Conservation (phyloP, 2,797 vertebrate species). For the Anisognathus igniventris region DNA sequence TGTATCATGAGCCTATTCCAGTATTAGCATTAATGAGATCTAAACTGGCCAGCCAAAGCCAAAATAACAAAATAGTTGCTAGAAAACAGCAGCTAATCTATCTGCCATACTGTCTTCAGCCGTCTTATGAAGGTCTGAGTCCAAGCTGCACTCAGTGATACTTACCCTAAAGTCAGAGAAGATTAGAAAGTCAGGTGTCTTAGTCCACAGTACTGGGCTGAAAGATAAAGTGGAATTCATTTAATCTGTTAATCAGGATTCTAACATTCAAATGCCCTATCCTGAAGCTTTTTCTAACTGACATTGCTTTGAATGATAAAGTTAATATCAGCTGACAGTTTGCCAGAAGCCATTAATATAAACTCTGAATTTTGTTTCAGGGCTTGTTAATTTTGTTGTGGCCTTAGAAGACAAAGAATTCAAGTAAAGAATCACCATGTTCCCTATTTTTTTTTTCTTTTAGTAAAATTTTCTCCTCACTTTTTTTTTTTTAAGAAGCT, state of each 20-base stretch:
- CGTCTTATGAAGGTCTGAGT: neutral
- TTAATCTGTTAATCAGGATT: constrained; percentile 64
- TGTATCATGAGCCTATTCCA: neutral
- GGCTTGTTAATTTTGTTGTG: constrained; percentile 68
- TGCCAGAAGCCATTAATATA: constrained; percentile 70
- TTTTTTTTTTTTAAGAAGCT: neutral
- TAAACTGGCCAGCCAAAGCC: constrained; percentile 23
- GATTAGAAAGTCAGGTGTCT: constrained; percentile 48
- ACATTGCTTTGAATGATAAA: constrained; percentile 63
- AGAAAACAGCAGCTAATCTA: constrained; percentile 34
- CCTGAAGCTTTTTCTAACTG: constrained; percentile 58
- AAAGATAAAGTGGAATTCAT: constrained; percentile 63
- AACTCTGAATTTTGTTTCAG: constrained; percentile 60
- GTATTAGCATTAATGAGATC: constrained; percentile 39
- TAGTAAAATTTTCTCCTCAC: neutral
- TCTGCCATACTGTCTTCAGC: constrained; percentile 12
- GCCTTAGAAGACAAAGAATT: constrained; percentile 52
- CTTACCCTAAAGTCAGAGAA: constrained; percentile 30
- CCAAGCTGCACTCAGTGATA: constrained; percentile 35
- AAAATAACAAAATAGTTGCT: constrained; percentile 41
- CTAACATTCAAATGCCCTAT: constrained; percentile 64
- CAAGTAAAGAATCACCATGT: neutral
- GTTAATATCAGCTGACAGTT: constrained; percentile 73
- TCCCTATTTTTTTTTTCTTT: neutral
- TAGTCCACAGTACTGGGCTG: neutral